phyloP scores from a whole-genome alignment of 1,140 invertebrate species.

The Drosophila repleta region DNA sequence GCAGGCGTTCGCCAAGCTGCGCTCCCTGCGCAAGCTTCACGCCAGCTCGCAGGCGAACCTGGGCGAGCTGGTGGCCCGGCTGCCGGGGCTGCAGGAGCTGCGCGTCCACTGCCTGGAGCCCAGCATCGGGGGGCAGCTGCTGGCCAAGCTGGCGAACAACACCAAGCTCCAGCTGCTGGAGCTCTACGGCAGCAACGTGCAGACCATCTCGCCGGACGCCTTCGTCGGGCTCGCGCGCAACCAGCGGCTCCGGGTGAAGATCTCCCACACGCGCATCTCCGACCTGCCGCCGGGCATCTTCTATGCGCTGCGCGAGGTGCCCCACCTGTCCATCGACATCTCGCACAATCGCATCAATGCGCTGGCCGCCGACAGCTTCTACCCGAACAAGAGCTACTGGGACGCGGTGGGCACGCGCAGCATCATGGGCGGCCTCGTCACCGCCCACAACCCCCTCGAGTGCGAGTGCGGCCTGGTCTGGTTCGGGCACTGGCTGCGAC shows the following conservation, averaged over 20 bases:
- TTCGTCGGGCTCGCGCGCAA: slow-evolving; percentile 87
- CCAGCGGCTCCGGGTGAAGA: slow-evolving; percentile 90
- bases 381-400: slow-evolving; percentile 92
- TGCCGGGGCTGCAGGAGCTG: slow-evolving; percentile 86
- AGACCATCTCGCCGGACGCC: slow-evolving; percentile 88
- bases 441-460: slow-evolving; percentile 92
- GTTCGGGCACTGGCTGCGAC: slow-evolving; percentile 93
- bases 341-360: slow-evolving; percentile 92
- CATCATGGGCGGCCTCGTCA: slow-evolving; percentile 90
- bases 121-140: slow-evolving; percentile 88
- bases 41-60: slow-evolving; percentile 74
- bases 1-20: slow-evolving; percentile 82
- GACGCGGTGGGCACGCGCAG: slow-evolving; percentile 90
- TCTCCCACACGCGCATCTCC: slow-evolving; percentile 89
- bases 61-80: slow-evolving; percentile 73
- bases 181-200: slow-evolving; percentile 90
- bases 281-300: slow-evolving; percentile 92
- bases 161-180: slow-evolving; percentile 91
- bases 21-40: slow-evolving; percentile 83
- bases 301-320: slow-evolving; percentile 89
- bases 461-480: slow-evolving; percentile 95
- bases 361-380: slow-evolving; percentile 92
- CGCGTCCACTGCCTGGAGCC: slow-evolving; percentile 90
- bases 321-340: slow-evolving; percentile 92
- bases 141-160: slow-evolving; percentile 87